phyloP scores from a whole-genome alignment of 2,888 invertebrate genomes.

The Chymomyza caudatula region DNA sequence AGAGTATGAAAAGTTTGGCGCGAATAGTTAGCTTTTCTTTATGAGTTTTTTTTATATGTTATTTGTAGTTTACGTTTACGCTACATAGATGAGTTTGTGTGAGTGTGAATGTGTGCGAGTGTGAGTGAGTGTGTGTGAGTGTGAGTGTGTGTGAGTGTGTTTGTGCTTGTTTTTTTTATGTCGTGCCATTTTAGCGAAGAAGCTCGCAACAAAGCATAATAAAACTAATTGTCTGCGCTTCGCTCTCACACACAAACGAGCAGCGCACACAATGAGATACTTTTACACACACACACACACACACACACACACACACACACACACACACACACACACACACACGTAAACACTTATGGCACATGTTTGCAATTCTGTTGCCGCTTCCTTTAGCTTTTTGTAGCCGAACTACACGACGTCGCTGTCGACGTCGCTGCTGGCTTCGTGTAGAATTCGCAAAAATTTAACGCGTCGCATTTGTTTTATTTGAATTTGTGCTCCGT shows the following conservation, averaged over 20 bases:
- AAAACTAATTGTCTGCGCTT: conserved; percentile 73
- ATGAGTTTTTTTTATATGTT: background rate
- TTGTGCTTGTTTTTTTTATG: conserved; percentile 40
- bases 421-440: conserved; percentile 10
- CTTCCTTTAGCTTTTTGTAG: conserved; percentile 53
- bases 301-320: conserved; percentile 17
- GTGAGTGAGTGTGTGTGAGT: background rate
- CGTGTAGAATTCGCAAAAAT: conserved; percentile 37
- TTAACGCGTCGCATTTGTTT: conserved; percentile 58
- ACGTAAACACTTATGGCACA: background rate
- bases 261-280: background rate
- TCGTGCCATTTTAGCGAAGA: conserved; percentile 64
- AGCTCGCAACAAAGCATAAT: conserved; percentile 72
- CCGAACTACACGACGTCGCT: conserved; percentile 50
- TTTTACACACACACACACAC: conserved; percentile 29
- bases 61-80: conserved; percentile 8
- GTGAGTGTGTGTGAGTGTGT: conserved; percentile 30
- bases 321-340: conserved; percentile 11
- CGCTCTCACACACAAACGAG: conserved; percentile 59
- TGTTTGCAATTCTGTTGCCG: conserved; percentile 15
- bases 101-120: background rate
- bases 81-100: conserved; percentile 17
- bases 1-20: background rate
- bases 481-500: conserved; percentile 39
- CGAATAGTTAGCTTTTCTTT: background rate